Base-by-base conservation (phyloP, 2,888 invertebrate genomes). In the Eudemis profundana region DNA sequence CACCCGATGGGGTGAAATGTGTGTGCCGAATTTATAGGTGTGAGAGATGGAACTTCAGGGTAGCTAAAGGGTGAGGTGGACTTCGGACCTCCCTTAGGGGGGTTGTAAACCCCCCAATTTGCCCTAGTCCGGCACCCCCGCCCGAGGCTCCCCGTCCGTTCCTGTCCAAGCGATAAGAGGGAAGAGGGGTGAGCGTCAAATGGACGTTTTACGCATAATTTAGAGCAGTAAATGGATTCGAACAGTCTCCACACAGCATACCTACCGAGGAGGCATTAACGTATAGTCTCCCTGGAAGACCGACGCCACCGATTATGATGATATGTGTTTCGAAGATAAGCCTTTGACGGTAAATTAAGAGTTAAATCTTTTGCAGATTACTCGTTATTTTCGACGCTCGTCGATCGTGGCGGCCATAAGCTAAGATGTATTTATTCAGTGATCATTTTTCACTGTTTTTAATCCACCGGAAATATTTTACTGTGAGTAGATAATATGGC, bases 171-270 rank as follows among this genome's bases (percentile, higher is more conserved):
- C 91, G 90, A 91, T 91, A 91, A 91, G 91, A 91, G 90, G 88
- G 87, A 86, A 90, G 90, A 90, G 90, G 90, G 88, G 90, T 83
- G 90, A 85, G 86, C 90, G 90, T 90, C 92, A 92, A 92, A 92
- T 92, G 92, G 92, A 92, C 92, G 92, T 92, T 93, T 93, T 92
- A 93, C 92, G 93, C 93, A 93, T 93, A 93, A 93, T 93, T 93
- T 93, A 92, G 91, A 91, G 88, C 90, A 90, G 90, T 90, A 92
- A 93, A 93, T 93, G 93, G 92, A 90, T 92, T 91, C 90, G 90
- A 92, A 89, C 90, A 88, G 86, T 85, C 87, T 89, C 86, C 88
- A 85, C 81, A 84, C 83, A 85, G 85, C 86, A 85, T 84, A 87
- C 82, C 82, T 87, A 86, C 84, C 84, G 81, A 75, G 74, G 72